Conservation (phyloP, 2,888 invertebrate species). For the Kryphioiulus occultus region DNA sequence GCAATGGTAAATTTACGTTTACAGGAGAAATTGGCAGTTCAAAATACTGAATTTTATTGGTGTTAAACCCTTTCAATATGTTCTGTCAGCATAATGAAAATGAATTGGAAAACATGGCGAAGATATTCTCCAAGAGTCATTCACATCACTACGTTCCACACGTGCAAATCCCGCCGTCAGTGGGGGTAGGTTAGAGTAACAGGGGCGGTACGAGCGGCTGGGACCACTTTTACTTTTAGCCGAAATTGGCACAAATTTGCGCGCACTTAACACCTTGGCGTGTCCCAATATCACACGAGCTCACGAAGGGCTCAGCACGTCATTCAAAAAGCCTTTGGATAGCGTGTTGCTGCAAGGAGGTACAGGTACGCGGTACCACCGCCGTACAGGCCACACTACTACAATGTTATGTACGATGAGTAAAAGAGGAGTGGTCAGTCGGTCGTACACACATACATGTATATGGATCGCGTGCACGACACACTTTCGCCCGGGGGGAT, state of each 20-base stretch:
- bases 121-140: background rate
- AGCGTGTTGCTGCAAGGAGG: background rate
- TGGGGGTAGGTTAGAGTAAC: too few relatives aligned
- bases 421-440: slow-evolving; percentile 25
- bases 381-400: background rate
- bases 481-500: slow-evolving; percentile 4
- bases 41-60: too few relatives aligned
- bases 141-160: background rate
- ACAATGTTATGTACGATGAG: background rate
- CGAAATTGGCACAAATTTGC: background rate
- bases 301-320: background rate
- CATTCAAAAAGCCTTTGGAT: background rate
- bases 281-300: background rate
- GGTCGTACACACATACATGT: background rate
- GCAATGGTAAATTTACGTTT: too few relatives aligned
- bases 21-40: too few relatives aligned
- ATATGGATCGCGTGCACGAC: slow-evolving; percentile 24
- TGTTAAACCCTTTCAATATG: too few relatives aligned
- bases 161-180: too few relatives aligned
- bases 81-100: too few relatives aligned
- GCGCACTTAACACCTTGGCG: background rate
- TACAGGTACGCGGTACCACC: background rate
- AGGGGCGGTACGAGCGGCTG: background rate
- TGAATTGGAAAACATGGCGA: too few relatives aligned
- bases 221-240: background rate